phyloP scores from a whole-genome alignment of 1,140 invertebrate genomes.

The Melitaea cinxia region DNA sequence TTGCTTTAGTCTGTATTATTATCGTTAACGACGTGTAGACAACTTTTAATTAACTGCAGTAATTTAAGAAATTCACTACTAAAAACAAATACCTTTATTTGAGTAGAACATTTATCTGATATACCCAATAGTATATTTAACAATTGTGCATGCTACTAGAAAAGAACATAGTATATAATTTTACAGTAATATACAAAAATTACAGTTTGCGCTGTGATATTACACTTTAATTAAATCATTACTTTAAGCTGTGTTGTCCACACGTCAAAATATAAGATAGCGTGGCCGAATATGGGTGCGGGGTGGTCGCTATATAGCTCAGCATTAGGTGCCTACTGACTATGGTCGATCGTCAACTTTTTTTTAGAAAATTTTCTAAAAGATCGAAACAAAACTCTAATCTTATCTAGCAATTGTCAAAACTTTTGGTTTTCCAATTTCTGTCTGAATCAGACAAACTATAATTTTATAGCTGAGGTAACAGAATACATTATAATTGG shows the following conservation, averaged over 20 bases:
- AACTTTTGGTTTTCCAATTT: too few relatives aligned
- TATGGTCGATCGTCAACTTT: constrained; percentile 22
- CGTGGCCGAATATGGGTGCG: constrained; percentile 69
- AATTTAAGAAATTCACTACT: background rate
- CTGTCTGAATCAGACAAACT: too few relatives aligned
- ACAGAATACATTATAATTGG: too few relatives aligned
- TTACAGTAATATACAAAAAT: background rate
- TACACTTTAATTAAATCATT: background rate
- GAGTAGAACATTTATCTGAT: background rate
- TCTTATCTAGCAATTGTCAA: background rate
- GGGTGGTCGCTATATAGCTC: constrained; percentile 65
- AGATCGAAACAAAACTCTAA: background rate
- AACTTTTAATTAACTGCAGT: constrained; percentile 37
- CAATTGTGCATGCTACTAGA: background rate
- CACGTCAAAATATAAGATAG: constrained; percentile 42
- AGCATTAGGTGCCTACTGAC: constrained; percentile 45
- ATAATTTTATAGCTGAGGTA: too few relatives aligned
- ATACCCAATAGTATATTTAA: background rate
- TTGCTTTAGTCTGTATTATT: constrained; percentile 68
- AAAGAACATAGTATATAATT: background rate
- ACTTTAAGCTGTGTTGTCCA: constrained; percentile 51
- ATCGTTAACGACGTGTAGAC: constrained; percentile 63
- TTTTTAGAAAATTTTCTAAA: background rate
- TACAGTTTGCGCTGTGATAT: constrained; percentile 1
- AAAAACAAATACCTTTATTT: background rate